Percentiles rank a stretch among this genome's conserved stretches.
phyloP scores from a whole-genome alignment of 2,797 vertebrate species.

The Botia kubotai region DNA sequence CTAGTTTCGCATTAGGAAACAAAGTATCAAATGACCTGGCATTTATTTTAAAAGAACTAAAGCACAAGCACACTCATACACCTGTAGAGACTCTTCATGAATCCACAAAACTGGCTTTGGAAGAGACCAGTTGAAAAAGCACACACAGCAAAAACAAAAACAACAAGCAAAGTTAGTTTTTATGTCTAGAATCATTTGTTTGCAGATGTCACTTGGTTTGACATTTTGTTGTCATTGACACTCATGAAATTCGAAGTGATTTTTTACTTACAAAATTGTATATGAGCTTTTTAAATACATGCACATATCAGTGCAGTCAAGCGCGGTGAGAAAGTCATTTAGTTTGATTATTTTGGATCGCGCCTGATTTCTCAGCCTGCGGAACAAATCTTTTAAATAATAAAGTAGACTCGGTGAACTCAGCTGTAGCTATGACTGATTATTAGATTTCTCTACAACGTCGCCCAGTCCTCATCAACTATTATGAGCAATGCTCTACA shows the following conservation, averaged over 20 bases:
- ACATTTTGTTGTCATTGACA: no score
- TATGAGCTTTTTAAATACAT: neutral
- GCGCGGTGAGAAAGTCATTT: neutral
- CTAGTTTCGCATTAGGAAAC: no score
- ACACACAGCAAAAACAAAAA: no score
- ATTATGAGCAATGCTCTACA: conserved; percentile 1
- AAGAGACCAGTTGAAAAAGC: no score
- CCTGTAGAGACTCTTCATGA: no score
- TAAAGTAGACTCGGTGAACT: conserved; percentile 45
- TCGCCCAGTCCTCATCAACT: conserved; percentile 1
- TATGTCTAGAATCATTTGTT: no score
- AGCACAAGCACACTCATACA: no score
- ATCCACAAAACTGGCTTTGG: no score
- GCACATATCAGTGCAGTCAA: neutral
- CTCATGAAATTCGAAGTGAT: neutral
- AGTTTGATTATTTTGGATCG: conserved; percentile 24
- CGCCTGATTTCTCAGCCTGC: conserved; percentile 32
- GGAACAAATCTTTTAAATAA: conserved; percentile 57
- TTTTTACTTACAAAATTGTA: conserved; percentile 7
- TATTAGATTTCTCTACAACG: conserved; percentile 11
- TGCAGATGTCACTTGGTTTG: no score
- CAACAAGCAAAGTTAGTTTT: no score
- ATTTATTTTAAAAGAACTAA: no score
- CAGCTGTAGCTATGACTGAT: conserved; percentile 35
- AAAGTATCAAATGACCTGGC: no score